A percentile compares a stretch with the other conserved stretches of the same genome.
phyloP scores from a whole-genome alignment of 2,797 vertebrate species.

The Coregonus ussuriensis region DNA sequence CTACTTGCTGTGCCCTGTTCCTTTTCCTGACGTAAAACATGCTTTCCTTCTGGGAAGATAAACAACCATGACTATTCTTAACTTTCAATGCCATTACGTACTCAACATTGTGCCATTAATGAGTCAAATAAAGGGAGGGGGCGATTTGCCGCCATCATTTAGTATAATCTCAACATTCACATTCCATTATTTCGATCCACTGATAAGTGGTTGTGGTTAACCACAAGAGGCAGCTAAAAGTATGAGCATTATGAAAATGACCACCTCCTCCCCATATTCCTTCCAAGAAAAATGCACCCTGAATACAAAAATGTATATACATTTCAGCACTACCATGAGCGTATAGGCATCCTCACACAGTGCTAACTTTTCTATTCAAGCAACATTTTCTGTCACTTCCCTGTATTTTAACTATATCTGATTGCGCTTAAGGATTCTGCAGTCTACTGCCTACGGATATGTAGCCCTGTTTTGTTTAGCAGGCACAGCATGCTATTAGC shows the following conservation, averaged over 20 bases:
- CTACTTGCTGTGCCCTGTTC: background rate
- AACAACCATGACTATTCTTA: background rate
- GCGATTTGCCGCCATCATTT: background rate
- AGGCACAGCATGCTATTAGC: conserved; percentile 16
- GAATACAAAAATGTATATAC: background rate
- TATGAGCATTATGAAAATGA: background rate
- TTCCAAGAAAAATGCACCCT: conserved; percentile 2
- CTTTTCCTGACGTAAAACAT: background rate
- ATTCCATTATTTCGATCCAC: background rate
- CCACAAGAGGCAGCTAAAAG: background rate
- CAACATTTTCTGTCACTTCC: conserved; percentile 7
- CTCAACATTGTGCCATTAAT: conserved; percentile 7
- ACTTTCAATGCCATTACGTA: background rate
- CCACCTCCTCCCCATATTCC: background rate
- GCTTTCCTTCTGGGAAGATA: background rate
- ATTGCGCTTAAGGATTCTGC: background rate
- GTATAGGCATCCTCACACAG: background rate
- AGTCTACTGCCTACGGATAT: background rate
- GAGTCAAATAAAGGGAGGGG: background rate
- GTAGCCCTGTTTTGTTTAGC: background rate
- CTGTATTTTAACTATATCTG: conserved; percentile 11
- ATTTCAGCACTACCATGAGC: background rate
- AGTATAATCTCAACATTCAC: background rate
- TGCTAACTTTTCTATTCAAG: background rate
- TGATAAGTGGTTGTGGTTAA: background rate